Percentiles rank a stretch among this genome's conserved stretches.
phyloP scores from a whole-genome alignment of 2,888 invertebrate genomes.

The Cepaea hortensis region DNA sequence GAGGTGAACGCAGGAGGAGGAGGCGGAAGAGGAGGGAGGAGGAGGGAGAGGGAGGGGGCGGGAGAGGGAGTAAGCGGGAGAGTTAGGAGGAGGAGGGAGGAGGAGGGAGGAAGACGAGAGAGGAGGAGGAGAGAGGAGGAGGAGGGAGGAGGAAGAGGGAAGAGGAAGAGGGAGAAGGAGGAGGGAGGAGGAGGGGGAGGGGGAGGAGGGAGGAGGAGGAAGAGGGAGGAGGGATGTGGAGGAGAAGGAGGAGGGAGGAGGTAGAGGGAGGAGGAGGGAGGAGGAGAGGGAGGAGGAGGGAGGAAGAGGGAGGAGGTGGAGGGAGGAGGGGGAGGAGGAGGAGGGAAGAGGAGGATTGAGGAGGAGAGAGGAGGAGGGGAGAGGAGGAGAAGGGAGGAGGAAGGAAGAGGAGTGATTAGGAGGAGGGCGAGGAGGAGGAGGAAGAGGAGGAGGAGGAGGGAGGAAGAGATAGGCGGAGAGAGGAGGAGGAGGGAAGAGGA shows the following conservation, averaged over 20 bases:
- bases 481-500: slow-evolving; percentile 12
- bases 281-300: neutral
- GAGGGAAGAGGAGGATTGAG: neutral
- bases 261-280: neutral
- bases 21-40: no score
- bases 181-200: neutral
- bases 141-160: neutral
- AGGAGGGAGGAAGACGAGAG: no score
- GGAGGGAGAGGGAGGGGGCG: no score
- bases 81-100: no score
- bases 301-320: neutral
- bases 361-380: neutral
- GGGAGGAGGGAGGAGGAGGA: neutral
- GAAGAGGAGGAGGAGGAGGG: neutral
- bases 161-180: neutral
- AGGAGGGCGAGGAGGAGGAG: no score
- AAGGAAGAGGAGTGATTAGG: no score
- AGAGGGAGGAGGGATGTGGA: neutral
- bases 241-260: neutral
- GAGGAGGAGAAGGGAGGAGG: no score
- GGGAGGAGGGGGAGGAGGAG: neutral
- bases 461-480: neutral
- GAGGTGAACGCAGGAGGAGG: no score
- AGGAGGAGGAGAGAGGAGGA: no score
- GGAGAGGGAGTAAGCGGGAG: no score